phyloP scores from a whole-genome alignment of 2,888 invertebrate species.

The Himalopsyche kuldschensis region DNA sequence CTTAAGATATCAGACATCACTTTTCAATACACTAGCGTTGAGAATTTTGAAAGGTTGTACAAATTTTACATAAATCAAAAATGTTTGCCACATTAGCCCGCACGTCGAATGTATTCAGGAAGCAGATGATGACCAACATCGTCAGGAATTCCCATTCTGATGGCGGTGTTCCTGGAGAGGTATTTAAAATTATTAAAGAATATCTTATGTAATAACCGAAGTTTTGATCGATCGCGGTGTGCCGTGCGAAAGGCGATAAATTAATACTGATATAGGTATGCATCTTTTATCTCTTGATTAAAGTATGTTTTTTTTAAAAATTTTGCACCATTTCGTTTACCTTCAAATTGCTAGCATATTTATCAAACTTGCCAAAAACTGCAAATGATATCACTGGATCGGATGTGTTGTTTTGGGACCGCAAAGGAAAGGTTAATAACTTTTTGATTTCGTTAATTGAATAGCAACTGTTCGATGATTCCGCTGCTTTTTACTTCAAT shows the following conservation, averaged over 20 bases:
- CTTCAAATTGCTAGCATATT: background rate
- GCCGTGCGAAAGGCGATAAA: no score
- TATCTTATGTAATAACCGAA: background rate
- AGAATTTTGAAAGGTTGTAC: background rate
- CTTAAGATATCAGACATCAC: background rate
- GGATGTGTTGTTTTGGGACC: no score
- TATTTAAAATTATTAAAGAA: background rate
- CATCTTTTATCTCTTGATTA: background rate
- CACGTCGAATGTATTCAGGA: background rate
- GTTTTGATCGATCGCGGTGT: background rate
- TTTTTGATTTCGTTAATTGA: no score
- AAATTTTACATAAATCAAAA: constrained; percentile 16
- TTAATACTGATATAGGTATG: no score
- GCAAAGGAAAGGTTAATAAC: no score
- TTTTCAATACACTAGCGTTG: background rate
- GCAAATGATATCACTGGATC: no score
- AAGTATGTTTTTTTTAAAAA: background rate
- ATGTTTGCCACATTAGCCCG: constrained; percentile 2
- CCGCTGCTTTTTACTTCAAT: no score
- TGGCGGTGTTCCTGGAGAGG: constrained; percentile 12
- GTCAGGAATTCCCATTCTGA: constrained; percentile 15
- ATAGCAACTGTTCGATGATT: no score
- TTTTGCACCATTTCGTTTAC: background rate
- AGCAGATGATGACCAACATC: background rate
- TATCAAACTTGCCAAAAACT: background rate